Conservation (phyloP, 2,113 vertebrate genomes). For the Porphyrio hochstetteri region DNA sequence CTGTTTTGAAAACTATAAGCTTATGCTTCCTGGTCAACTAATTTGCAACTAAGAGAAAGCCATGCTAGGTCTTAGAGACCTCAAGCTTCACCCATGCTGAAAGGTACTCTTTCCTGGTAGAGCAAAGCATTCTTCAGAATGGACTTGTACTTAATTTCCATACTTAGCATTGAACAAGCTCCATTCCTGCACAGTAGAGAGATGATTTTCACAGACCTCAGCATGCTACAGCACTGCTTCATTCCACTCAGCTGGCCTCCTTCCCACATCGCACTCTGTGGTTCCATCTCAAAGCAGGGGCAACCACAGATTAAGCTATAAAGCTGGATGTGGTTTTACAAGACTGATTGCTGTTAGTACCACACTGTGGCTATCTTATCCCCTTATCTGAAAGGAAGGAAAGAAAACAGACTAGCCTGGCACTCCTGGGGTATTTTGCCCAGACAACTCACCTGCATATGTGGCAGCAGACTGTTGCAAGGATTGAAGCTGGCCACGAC, state of each 20-base stretch:
- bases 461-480: conserved; percentile 95
- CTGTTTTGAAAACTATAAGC: not conserved
- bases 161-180: not conserved
- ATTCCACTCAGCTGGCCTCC: not conserved
- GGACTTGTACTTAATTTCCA: not conserved
- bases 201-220: not conserved
- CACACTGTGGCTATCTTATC: not conserved
- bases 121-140: not conserved
- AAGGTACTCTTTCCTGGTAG: not conserved
- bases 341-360: not conserved
- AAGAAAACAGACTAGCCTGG: not conserved
- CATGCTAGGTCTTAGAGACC: not conserved
- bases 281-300: not conserved
- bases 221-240: not conserved
- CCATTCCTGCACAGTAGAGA: not conserved
- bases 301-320: not conserved
- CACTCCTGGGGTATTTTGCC: not conserved
- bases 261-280: not conserved
- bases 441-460: conserved; percentile 84
- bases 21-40: not conserved
- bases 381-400: not conserved
- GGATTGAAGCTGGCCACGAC: conserved; percentile 95
- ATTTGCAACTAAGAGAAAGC: not conserved
- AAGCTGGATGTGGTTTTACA: not conserved
- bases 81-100: not conserved